Percentiles rank a stretch among this genome's conserved stretches.
Conservation (phyloP, 2,797 vertebrate species). For the Galago senegalensis region DNA sequence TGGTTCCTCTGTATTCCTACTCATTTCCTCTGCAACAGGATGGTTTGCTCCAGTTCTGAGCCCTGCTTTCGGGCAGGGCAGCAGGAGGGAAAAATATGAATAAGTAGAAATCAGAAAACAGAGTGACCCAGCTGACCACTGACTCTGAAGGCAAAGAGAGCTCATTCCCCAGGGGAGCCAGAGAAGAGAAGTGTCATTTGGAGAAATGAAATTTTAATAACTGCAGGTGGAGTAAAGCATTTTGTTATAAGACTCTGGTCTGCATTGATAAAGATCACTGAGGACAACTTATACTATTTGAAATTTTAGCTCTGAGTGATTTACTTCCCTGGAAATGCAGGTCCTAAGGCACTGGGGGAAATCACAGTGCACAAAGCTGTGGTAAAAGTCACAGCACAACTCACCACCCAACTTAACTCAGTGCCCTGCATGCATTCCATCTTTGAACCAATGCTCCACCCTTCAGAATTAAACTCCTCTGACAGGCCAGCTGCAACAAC, state of each 20-base stretch:
- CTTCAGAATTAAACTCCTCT: constrained; percentile 61
- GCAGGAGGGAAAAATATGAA: constrained; percentile 28
- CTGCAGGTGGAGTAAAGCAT: neutral
- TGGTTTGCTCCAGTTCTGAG: neutral
- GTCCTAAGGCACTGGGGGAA: neutral
- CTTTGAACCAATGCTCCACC: constrained; percentile 32
- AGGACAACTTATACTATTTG: neutral
- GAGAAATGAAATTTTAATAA: constrained; percentile 67
- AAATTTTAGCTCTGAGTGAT: constrained; percentile 53
- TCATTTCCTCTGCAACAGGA: neutral
- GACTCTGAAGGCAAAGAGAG: neutral
- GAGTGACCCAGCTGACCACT: constrained; percentile 10
- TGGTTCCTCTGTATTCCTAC: constrained; percentile 43
- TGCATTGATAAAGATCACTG: constrained; percentile 26
- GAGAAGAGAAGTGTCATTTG: neutral
- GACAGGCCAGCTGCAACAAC: neutral
- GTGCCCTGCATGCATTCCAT: neutral
- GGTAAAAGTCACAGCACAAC: neutral
- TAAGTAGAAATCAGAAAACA: constrained; percentile 45
- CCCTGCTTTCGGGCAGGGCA: neutral
- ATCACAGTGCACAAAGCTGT: neutral
- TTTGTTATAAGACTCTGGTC: neutral
- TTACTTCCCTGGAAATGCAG: constrained; percentile 36
- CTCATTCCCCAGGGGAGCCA: neutral
- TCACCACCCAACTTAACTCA: neutral